Conservation (phyloP, 2,113 vertebrate genomes). For the Periophthalmodon schlosseri region DNA sequence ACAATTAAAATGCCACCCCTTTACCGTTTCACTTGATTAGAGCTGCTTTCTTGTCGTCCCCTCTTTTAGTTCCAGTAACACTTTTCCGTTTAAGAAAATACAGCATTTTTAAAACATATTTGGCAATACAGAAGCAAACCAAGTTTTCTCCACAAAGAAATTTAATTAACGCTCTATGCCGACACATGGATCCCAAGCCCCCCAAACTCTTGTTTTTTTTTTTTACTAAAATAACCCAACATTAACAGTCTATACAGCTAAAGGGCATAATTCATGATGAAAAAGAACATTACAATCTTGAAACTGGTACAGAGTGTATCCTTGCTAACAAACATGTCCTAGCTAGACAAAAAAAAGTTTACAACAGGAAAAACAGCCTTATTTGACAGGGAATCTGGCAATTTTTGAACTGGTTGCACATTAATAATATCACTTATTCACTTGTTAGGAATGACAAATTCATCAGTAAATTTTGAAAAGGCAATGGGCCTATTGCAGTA, state of each 20-base stretch:
- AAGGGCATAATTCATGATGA: conserved; percentile 54
- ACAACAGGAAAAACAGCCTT: conserved; percentile 24
- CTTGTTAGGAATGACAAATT: conserved; percentile 61
- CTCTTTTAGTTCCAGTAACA: conserved; percentile 71
- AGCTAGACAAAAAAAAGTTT: conserved; percentile 49
- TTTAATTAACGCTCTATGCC: conserved; percentile 54
- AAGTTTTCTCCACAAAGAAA: conserved; percentile 67
- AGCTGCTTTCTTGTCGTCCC: conserved; percentile 47
- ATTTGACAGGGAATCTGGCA: conserved; percentile 35
- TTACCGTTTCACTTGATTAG: conserved; percentile 56
- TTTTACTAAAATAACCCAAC: conserved; percentile 60
- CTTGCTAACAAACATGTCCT: conserved; percentile 47
- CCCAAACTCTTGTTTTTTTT: conserved; percentile 46
- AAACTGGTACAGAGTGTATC: conserved; percentile 51
- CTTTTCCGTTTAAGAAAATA: conserved; percentile 81
- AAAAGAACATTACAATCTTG: conserved; percentile 59
- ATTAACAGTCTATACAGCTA: conserved; percentile 76
- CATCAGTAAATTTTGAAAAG: conserved; percentile 48
- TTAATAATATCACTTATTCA: conserved; percentile 31
- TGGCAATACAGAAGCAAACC: conserved; percentile 80
- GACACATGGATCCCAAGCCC: conserved; percentile 65
- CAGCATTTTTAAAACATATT: conserved; percentile 77
- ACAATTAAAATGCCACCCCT: conserved; percentile 68
- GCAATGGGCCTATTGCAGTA: conserved; percentile 51
- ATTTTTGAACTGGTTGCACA: conserved; percentile 28